Conservation (phyloP, 2,888 invertebrate species). For the Scaptomyza reducta region DNA sequence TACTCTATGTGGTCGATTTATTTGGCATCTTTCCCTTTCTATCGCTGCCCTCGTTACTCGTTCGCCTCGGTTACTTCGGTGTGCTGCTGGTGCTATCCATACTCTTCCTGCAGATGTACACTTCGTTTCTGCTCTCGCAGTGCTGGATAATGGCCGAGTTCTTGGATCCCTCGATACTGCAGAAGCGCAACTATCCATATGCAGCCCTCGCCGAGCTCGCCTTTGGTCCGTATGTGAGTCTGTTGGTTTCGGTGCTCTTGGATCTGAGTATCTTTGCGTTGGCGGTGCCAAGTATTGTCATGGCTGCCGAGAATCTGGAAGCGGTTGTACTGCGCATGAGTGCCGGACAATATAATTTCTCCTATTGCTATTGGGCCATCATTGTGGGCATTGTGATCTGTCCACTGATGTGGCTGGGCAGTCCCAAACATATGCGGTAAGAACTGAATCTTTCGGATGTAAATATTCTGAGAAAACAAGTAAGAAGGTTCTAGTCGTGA, state of each 20-base stretch:
- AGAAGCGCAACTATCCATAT: conserved; percentile 91
- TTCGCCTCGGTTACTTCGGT: conserved; percentile 90
- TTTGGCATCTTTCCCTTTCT: conserved; percentile 94
- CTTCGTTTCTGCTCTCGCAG: conserved; percentile 90
- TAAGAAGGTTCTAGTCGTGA: too few relatives aligned
- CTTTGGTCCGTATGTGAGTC: conserved; percentile 87
- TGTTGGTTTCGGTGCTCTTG: conserved; percentile 88
- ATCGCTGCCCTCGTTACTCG: conserved; percentile 89
- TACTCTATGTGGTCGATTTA: conserved; percentile 91
- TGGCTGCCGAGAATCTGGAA: conserved; percentile 92
- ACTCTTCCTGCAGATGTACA: conserved; percentile 90
- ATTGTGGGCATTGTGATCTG: conserved; percentile 90
- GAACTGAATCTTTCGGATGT: conserved; percentile 39
- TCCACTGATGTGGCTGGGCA: conserved; percentile 94
- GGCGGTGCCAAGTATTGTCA: conserved; percentile 91
- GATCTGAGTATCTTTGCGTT: conserved; percentile 91
- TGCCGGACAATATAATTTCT: conserved; percentile 87
- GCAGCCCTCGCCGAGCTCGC: conserved; percentile 93
- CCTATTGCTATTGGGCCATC: conserved; percentile 93
- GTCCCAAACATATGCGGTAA: conserved; percentile 96
- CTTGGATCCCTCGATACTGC: conserved; percentile 88
- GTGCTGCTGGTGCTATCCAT: conserved; percentile 88
- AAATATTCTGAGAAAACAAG: too few relatives aligned
- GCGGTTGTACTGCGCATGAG: conserved; percentile 90
- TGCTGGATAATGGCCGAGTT: conserved; percentile 92